Evolutionary conservation across 2,113 vertebrate species (phyloP).

Genomic region (Salvelinus fontinalis): DNA sequence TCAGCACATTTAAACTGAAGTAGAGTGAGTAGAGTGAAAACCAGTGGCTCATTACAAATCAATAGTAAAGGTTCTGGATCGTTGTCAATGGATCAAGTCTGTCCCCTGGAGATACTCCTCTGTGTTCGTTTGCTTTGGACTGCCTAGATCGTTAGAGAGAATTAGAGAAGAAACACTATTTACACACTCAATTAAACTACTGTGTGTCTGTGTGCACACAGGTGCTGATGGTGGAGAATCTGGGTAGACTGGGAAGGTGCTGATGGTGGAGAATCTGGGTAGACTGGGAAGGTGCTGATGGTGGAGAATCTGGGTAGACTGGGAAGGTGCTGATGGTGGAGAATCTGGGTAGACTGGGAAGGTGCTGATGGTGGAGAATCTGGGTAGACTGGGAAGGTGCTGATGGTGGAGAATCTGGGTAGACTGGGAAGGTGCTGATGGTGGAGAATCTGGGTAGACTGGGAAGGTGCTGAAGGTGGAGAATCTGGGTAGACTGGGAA

Average conservation of each 20-base stretch:
- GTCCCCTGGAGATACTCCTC: not conserved
- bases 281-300: constrained; percentile 12
- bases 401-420: too few relatives aligned
- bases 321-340: not conserved
- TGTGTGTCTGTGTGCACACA: not conserved
- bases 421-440: too few relatives aligned
- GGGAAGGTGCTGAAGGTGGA: too few relatives aligned
- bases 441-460: too few relatives aligned
- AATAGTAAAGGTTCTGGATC: not conserved
- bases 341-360: too few relatives aligned
- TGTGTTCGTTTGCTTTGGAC: not conserved
- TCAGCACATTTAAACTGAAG: not conserved
- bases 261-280: constrained; percentile 12
- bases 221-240: too few relatives aligned
- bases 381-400: too few relatives aligned
- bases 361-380: too few relatives aligned
- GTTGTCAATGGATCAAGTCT: not conserved
- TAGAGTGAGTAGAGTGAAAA: not conserved
- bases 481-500: too few relatives aligned
- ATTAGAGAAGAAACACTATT: not conserved
- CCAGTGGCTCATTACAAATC: not conserved
- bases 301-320: constrained; percentile 14
- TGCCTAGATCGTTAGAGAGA: not conserved
- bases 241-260: too few relatives aligned
- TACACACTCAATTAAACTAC: not conserved